A percentile compares a stretch with the other conserved stretches of the same genome.
These are phyloP conservation scores for Odocoileus virginianus DNA, from an alignment of 2,113 vertebrate genomes.

Conservation along the genomic window DNA sequence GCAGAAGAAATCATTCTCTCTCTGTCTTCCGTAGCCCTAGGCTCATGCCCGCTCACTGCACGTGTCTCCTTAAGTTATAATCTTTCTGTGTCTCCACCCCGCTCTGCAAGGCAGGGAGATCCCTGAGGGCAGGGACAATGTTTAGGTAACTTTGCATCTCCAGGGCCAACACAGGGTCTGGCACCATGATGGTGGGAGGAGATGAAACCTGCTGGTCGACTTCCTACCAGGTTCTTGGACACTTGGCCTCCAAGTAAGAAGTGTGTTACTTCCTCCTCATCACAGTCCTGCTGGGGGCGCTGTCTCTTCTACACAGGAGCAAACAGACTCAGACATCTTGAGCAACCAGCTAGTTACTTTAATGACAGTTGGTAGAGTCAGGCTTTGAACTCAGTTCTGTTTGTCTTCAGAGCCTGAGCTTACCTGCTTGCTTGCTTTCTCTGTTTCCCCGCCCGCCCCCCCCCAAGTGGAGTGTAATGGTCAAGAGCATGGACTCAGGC, in stretches of 20 bases:
- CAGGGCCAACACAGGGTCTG: no score
- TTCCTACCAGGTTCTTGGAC: not conserved
- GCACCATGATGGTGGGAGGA: not conserved
- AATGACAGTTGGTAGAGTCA: not conserved
- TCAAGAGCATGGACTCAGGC: not conserved
- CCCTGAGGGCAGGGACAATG: not conserved
- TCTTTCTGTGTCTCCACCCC: not conserved
- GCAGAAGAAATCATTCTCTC: not conserved
- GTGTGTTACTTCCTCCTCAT: not conserved
- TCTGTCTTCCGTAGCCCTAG: not conserved
- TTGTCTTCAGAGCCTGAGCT: not conserved
- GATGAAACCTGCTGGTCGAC: no score
- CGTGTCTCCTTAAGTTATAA: not conserved
- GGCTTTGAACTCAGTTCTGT: not conserved
- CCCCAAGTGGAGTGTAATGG: not conserved
- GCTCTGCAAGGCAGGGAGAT: not conserved
- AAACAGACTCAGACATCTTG: not conserved
- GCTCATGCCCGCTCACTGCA: not conserved
- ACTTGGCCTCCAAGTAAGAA: not conserved
- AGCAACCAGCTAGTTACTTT: not conserved
- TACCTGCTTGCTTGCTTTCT: not conserved
- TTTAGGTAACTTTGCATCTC: not conserved
- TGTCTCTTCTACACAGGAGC: not conserved
- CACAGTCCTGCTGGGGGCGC: not conserved
- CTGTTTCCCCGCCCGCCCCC: no score